A percentile compares a stretch with the other conserved stretches of the same genome.
phyloP scores from a whole-genome alignment of 2,888 invertebrate genomes.

The Ypsolopha sequella region DNA sequence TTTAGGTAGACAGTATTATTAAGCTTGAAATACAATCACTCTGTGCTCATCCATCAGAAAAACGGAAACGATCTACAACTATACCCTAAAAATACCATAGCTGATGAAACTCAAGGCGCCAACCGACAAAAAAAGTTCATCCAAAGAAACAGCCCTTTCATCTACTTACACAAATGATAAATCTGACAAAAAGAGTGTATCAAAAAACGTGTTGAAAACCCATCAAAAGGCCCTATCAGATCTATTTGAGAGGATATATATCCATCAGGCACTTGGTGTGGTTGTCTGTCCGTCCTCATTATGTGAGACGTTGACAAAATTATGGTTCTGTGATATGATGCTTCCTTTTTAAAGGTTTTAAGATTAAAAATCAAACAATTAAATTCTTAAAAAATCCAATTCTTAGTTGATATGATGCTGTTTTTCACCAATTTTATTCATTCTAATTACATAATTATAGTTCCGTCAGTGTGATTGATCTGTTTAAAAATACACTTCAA shows the following conservation, averaged over 20 bases:
- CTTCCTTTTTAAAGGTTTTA: background rate
- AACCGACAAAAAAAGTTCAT: constrained; percentile 27
- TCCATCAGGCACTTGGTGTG: constrained; percentile 25
- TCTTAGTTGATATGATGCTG: too few species aligned
- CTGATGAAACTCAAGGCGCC: constrained; percentile 32
- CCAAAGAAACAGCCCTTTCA: constrained; percentile 26
- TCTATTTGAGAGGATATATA: constrained; percentile 15
- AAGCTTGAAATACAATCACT: background rate
- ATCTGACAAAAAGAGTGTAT: constrained; percentile 31
- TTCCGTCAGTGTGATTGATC: too few species aligned
- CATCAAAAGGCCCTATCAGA: constrained; percentile 19
- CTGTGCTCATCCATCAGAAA: constrained; percentile 3
- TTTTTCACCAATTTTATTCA: too few species aligned
- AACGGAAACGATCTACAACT: constrained; percentile 30
- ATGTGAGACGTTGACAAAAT: constrained; percentile 25
- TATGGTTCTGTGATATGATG: constrained; percentile 9
- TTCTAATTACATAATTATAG: too few species aligned
- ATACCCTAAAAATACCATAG: constrained; percentile 32
- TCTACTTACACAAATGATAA: constrained; percentile 45
- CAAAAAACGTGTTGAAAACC: constrained; percentile 31
- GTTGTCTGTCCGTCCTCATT: constrained; percentile 6
- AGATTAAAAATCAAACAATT: too few species aligned
- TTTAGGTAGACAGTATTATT: background rate
- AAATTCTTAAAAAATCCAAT: too few species aligned
- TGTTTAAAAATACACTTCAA: too few species aligned